Base-by-base conservation (phyloP, 2,888 invertebrate species). In the Cantharis flavilabris region DNA sequence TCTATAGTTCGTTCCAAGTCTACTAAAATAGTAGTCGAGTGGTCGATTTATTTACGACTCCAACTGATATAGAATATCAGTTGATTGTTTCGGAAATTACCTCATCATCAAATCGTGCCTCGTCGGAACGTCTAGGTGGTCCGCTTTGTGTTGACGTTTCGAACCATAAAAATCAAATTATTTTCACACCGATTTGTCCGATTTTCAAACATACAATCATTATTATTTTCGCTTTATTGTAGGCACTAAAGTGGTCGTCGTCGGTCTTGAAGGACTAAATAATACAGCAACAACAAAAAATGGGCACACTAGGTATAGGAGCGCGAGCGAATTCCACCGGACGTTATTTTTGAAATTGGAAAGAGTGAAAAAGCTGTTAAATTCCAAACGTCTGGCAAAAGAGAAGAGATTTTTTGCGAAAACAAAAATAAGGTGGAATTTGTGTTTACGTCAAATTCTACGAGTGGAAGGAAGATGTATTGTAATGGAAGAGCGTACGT, bases 101-200 rank as follows among this genome's bases (percentile, higher is more conserved):
- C 33, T 33, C 33, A 33, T 33, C 33, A 33, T 33, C 33, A 33
- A 33, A 33, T 33, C 33, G 5, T 13, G 11, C 3, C 5, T 5
- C 33, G 13, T 26, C 26, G 9, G 7, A 26, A 26, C 26, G 26
- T 26, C 26, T 26, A 26, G 26, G 26, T 26, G 26, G 26, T 26
- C 26, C 26, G 26, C 67, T 76, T 76, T 62, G 73, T 65, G 70
- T 23, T 23, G 4, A 23, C 23, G 74, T 76, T 76, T 26, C 76
- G 70, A 77, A 75, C 77, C 75, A 77, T 79, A 79, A 80, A 80
- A 78, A 80, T 76, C 75, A 65, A 73, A 78, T 71, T 69, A 76
- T 62, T 75, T 72, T 70, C 23, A 71, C 71, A 73, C 75, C 69
- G 67, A 73, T 78, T 75, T 78, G 75, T 78, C 23, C 67, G 71